These are phyloP conservation scores for Chymomyza procnemis DNA, from an alignment of 2,888 invertebrate genomes.

Conservation along the genomic window DNA sequence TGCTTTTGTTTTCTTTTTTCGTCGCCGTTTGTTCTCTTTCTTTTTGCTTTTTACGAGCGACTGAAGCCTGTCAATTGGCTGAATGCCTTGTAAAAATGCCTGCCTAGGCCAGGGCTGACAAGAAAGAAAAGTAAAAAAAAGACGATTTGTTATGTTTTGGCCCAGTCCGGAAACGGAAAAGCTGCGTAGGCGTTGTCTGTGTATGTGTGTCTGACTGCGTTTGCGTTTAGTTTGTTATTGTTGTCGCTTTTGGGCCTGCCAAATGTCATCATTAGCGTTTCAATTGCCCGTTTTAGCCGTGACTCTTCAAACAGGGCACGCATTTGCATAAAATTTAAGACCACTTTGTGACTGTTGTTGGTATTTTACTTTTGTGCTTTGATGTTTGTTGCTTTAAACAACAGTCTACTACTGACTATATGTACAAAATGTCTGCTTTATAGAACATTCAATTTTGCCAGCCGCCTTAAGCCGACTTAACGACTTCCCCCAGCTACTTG, in stretches of 20 bases:
- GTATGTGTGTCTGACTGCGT: constrained; percentile 59
- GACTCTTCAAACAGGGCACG: constrained; percentile 51
- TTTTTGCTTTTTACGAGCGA: constrained; percentile 61
- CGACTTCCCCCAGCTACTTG: neutral
- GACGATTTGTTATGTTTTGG: constrained; percentile 73
- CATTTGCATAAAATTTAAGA: constrained; percentile 68
- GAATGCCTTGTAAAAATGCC: constrained; percentile 73
- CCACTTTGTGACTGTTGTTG: constrained; percentile 57
- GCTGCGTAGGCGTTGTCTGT: constrained; percentile 32
- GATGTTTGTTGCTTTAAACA: constrained; percentile 45
- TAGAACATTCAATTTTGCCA: neutral
- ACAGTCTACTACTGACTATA: no score
- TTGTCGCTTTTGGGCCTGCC: constrained; percentile 55
- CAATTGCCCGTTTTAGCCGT: constrained; percentile 71
- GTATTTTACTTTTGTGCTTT: constrained; percentile 25
- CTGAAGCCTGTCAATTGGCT: constrained; percentile 74
- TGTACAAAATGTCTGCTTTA: no score
- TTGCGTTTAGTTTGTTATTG: constrained; percentile 35
- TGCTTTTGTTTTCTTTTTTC: constrained; percentile 66
- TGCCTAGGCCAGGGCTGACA: constrained; percentile 20
- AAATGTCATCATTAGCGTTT: constrained; percentile 74
- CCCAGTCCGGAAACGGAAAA: constrained; percentile 68
- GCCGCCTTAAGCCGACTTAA: neutral
- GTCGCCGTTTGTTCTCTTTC: constrained; percentile 52
- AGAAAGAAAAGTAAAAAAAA: constrained; percentile 19